Conservation (phyloP, 2,888 invertebrate genomes). For the Lypha dubia region DNA sequence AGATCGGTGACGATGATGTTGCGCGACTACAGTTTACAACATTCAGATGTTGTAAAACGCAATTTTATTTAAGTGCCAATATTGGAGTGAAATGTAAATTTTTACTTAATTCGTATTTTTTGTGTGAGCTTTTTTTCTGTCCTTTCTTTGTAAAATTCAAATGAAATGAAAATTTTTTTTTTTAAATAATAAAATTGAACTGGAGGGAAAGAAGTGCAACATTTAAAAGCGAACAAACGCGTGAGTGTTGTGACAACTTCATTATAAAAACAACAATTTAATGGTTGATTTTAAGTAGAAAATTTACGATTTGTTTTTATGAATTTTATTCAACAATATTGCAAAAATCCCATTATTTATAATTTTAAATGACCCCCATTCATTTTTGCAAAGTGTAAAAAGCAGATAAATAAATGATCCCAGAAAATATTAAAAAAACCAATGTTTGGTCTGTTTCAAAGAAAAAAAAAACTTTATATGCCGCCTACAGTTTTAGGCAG, state of each 20-base stretch:
- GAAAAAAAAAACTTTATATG: conserved; percentile 38
- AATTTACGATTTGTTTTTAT: conserved; percentile 72
- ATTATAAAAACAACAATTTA: conserved; percentile 71
- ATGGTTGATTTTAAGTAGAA: conserved; percentile 71
- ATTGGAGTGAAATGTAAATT: conserved; percentile 63
- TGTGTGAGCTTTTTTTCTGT: not conserved
- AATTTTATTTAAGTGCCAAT: conserved; percentile 60
- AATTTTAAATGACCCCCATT: conserved; percentile 70
- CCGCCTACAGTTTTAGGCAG: conserved; percentile 44
- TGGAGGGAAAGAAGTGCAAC: not conserved
- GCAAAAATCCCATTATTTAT: conserved; percentile 67
- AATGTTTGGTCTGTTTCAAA: not conserved
- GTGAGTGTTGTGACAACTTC: conserved; percentile 73
- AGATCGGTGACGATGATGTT: conserved; percentile 14
- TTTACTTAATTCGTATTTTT: conserved; percentile 5
- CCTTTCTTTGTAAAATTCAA: conserved; percentile 16
- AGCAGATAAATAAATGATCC: not conserved
- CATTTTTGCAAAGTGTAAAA: conserved; percentile 13
- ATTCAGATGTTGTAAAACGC: conserved; percentile 42
- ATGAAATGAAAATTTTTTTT: conserved; percentile 6
- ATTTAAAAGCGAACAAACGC: conserved; percentile 42
- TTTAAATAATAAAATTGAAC: conserved; percentile 37
- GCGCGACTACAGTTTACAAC: conserved; percentile 2
- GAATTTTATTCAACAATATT: conserved; percentile 50
- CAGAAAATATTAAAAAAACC: not conserved